Conservation (phyloP, 1,140 invertebrate species). For the Leptopilina clavipes region DNA sequence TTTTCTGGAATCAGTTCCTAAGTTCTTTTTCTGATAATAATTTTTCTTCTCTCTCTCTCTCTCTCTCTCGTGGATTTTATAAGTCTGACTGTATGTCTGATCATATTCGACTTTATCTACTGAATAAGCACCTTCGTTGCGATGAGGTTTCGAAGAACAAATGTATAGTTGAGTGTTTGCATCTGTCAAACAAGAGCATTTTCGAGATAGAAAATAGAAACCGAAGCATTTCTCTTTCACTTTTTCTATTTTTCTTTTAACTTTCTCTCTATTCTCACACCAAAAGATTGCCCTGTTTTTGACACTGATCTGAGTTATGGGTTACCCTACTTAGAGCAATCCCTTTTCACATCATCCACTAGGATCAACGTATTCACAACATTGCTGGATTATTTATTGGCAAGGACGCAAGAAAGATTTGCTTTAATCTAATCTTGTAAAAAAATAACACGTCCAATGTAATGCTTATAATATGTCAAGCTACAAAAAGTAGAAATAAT, state of each 20-base stretch:
- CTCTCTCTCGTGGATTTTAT: background rate
- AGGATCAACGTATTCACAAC: conserved; percentile 35
- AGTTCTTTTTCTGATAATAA: background rate
- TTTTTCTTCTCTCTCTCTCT: background rate
- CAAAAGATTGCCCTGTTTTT: conserved; percentile 41
- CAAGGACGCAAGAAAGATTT: background rate
- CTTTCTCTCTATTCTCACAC: background rate
- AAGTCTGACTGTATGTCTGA: background rate
- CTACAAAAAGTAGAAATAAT: background rate
- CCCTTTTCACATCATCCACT: conserved; percentile 34
- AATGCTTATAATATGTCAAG: background rate
- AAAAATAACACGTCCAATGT: background rate
- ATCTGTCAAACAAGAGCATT: background rate
- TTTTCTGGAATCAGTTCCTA: background rate
- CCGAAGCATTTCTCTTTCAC: conserved; percentile 9
- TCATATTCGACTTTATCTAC: background rate
- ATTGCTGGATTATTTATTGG: conserved; percentile 24
- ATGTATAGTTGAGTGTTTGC: background rate
- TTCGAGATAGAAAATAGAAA: conserved; percentile 13
- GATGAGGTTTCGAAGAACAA: background rate
- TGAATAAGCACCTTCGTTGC: background rate
- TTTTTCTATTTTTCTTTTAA: background rate
- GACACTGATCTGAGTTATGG: conserved; percentile 52
- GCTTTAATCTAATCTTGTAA: conserved; percentile 10
- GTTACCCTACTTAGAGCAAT: conserved; percentile 47